These are phyloP conservation scores for Neosalanx taihuensis DNA, from an alignment of 2,797 vertebrate genomes.

Conservation along the genomic window DNA sequence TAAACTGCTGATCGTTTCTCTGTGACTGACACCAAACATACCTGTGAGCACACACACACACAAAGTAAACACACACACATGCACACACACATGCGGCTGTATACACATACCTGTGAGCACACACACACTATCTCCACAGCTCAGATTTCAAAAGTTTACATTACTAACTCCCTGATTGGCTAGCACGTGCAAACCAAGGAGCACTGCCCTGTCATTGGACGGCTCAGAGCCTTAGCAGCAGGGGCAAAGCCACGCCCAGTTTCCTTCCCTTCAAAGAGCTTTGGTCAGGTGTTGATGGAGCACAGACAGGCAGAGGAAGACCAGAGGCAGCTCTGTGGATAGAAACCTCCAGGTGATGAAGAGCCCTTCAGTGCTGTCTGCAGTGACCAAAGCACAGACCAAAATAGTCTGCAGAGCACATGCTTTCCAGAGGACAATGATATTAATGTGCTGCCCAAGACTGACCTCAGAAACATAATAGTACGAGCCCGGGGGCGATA, in stretches of 20 bases:
- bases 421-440: neutral
- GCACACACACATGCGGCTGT: too few species aligned
- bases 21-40: neutral
- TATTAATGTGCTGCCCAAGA: neutral
- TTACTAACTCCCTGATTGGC: too few species aligned
- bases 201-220: too few species aligned
- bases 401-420: conserved; percentile 1
- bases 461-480: neutral
- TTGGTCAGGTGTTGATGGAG: too few species aligned
- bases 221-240: too few species aligned
- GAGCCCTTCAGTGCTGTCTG: neutral
- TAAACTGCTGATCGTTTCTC: neutral
- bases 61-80: too few species aligned
- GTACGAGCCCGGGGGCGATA: neutral
- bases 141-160: too few species aligned
- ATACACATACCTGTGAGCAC: neutral
- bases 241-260: too few species aligned
- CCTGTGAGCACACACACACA: too few species aligned
- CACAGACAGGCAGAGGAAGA: neutral
- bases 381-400: neutral
- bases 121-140: neutral
- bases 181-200: too few species aligned
- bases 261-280: too few species aligned
- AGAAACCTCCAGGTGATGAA: conserved; percentile 3
- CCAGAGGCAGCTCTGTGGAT: neutral